Evolutionary conservation across 1,140 invertebrate species (phyloP).

Genomic region (Scaptomyza hsui): DNA sequence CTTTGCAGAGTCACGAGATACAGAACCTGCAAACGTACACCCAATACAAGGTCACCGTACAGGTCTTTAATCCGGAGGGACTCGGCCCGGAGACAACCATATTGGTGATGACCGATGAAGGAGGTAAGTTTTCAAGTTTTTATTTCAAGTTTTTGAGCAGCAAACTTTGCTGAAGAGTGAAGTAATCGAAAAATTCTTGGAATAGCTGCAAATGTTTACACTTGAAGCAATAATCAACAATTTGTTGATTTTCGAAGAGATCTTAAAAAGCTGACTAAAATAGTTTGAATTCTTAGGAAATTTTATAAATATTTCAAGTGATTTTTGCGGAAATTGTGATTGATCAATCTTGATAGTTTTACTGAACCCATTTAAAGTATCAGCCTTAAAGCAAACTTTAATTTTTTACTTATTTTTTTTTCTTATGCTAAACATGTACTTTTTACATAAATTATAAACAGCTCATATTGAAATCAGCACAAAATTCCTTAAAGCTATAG

Average conservation of each 20-base stretch:
- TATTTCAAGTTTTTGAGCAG: background rate
- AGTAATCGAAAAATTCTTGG: background rate
- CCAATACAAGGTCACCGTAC: constrained; percentile 90
- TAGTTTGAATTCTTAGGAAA: background rate
- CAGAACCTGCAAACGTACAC: constrained; percentile 89
- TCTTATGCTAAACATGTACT: no score
- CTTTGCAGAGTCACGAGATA: constrained; percentile 88
- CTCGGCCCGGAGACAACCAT: constrained; percentile 89
- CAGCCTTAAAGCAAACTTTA: no score
- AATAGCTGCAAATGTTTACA: background rate
- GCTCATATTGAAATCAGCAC: no score
- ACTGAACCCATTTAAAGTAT: no score
- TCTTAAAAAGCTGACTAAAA: background rate
- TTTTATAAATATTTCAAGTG: no score
- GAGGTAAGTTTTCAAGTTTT: constrained; percentile 86
- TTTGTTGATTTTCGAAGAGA: background rate
- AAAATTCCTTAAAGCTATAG: background rate
- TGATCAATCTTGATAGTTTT: no score
- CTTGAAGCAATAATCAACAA: background rate
- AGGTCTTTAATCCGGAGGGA: constrained; percentile 91
- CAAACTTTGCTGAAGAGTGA: background rate
- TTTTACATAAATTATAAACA: no score
- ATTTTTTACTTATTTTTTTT: no score
- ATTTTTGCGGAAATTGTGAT: no score
- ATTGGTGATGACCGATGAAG: constrained; percentile 92